Percentiles rank a stretch among this genome's conserved stretches.
These are phyloP conservation scores for Mormoops blainvillei DNA, from an alignment of 2,113 vertebrate species.

Conservation along the genomic window DNA sequence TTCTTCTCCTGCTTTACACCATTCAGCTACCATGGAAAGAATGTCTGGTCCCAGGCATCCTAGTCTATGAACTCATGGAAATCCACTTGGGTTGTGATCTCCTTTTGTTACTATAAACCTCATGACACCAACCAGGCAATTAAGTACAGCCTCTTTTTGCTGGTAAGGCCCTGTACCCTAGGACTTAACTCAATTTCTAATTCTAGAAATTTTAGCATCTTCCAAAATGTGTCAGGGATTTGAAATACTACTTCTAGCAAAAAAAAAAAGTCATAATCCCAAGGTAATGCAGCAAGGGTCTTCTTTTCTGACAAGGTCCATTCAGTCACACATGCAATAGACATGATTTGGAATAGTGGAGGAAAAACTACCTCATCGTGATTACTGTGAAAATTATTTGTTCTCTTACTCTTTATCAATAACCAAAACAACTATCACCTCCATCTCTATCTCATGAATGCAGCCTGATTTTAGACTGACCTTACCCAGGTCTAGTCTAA, in stretches of 20 bases:
- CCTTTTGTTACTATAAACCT: background rate
- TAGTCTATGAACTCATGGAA: background rate
- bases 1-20: background rate
- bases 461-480: no score
- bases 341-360: background rate
- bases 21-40: background rate
- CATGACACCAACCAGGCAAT: background rate
- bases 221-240: background rate
- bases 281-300: background rate
- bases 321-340: background rate
- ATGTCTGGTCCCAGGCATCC: background rate
- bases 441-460: background rate
- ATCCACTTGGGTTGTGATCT: background rate
- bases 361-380: background rate
- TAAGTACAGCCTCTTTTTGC: background rate
- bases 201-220: background rate
- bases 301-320: background rate
- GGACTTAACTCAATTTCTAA: background rate
- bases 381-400: background rate
- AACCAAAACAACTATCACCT: background rate
- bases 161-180: background rate
- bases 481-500: background rate
- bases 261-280: background rate
- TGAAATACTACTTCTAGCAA: background rate
- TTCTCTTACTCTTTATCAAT: background rate